phyloP scores from a whole-genome alignment of 2,888 invertebrate genomes.

The Tortrix viridana region DNA sequence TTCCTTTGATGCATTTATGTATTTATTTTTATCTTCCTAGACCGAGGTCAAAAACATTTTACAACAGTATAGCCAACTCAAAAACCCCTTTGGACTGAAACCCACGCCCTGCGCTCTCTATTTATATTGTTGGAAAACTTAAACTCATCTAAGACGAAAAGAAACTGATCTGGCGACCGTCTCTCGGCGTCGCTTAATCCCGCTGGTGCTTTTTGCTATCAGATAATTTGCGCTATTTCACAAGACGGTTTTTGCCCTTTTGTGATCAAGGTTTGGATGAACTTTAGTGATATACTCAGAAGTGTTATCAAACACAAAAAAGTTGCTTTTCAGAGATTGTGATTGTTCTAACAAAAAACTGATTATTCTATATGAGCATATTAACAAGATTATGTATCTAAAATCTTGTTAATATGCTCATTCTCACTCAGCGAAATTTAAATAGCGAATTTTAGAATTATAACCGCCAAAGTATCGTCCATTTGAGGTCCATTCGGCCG shows the following conservation, averaged over 20 bases:
- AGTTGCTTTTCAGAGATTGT: no score
- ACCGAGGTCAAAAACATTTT: no score
- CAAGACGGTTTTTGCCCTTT: conserved; percentile 52
- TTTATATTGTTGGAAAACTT: conserved; percentile 5
- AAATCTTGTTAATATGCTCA: no score
- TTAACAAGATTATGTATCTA: no score
- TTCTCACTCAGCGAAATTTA: no score
- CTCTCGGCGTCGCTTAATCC: conserved; percentile 49
- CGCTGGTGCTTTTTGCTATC: conserved; percentile 51
- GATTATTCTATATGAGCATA: no score
- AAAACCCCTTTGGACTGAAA: not conserved
- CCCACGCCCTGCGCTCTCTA: not conserved
- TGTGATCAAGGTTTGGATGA: conserved; percentile 40
- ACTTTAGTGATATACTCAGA: conserved; percentile 1
- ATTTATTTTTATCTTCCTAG: no score
- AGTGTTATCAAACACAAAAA: not conserved
- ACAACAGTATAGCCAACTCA: not conserved
- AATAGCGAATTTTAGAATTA: no score
- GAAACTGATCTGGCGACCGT: conserved; percentile 24
- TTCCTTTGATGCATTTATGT: no score
- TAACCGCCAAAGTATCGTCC: no score
- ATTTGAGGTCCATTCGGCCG: no score
- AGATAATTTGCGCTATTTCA: conserved; percentile 53
- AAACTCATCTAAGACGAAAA: conserved; percentile 12
- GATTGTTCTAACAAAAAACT: no score